Percentiles rank a stretch among this genome's conserved stretches.
phyloP scores from a whole-genome alignment of 1,140 invertebrate species.

The Plutomurus gul region DNA sequence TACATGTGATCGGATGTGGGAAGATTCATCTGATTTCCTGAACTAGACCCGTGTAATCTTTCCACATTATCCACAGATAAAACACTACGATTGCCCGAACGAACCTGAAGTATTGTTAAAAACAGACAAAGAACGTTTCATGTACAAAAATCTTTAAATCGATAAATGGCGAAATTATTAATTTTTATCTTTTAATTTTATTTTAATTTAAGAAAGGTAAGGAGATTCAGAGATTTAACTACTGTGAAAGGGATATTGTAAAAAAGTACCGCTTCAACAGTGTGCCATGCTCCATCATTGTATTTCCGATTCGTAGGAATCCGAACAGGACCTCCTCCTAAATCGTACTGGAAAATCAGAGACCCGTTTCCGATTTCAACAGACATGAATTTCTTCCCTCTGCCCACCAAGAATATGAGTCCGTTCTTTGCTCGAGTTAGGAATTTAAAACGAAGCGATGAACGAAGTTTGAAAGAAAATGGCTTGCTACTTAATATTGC shows the following conservation, averaged over 20 bases:
- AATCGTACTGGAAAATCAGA: slow-evolving; percentile 64
- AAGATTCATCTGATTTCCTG: slow-evolving; percentile 61
- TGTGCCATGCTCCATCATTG: slow-evolving; percentile 85
- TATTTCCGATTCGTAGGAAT: slow-evolving; percentile 66
- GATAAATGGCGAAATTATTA: background rate
- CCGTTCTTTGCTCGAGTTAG: slow-evolving; percentile 85
- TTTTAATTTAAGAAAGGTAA: too few relatives aligned
- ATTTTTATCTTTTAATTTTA: background rate
- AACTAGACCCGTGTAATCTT: slow-evolving; percentile 56
- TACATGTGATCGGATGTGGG: slow-evolving; percentile 72
- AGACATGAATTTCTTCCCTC: slow-evolving; percentile 76
- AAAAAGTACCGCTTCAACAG: slow-evolving; percentile 67
- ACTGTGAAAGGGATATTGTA: too few relatives aligned
- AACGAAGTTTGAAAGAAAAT: slow-evolving; percentile 63
- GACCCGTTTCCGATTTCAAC: slow-evolving; percentile 69
- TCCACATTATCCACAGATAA: slow-evolving; percentile 65
- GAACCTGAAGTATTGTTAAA: slow-evolving; percentile 40
- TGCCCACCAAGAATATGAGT: slow-evolving; percentile 81
- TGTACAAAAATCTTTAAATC: background rate
- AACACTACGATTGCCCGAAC: slow-evolving; percentile 68
- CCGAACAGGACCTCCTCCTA: slow-evolving; percentile 66
- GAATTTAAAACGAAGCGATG: slow-evolving; percentile 75
- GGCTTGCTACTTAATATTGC: slow-evolving; percentile 68
- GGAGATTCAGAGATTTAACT: too few relatives aligned
- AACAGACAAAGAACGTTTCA: background rate